Base-by-base conservation (phyloP, 2,797 vertebrate genomes). In the Spinus olivaceus region DNA sequence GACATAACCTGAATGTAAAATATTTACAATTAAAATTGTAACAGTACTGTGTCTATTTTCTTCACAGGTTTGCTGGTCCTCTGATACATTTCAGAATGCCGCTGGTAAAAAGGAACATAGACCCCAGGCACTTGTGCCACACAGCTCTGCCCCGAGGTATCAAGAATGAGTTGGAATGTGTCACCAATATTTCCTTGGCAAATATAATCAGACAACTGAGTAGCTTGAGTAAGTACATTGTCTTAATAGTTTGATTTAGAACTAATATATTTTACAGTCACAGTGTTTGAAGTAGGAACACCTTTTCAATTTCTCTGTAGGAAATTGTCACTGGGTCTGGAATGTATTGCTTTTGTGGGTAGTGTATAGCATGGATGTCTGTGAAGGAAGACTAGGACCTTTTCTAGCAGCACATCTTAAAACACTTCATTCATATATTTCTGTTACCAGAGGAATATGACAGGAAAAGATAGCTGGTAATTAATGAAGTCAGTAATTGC, bases 121-220 rank as follows among this genome's bases (percentile, higher is more conserved):
- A 99, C 95, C 99, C 99, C 71, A 97, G 99, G 98, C 99, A 99
- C 97, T 97, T 99, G 98, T 99, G 99, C 98, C 99, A 99, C 97
- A 99, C 99, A 77, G 99, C 98, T 84, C 98, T 99, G 95, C 99
- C 99, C 66, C 98, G 99, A 95, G 98, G 98, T 94, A 98, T 99
- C 97, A 99, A 99, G 98, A 99, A 99, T 66, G 99, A 99, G 97
- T 93, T 99, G 97, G 99, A 99, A 98, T 99, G 99, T 96, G 99
- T 99, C 95, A 99, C 99, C 92, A 99, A 99, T 97, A 98, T 99
- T 96, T 99, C 99, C 83, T 98, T 99, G 98, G 99, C 99, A 98
- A 99, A 99, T 97, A 99, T 99, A 97, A 99, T 99, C 96, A 98
- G 99, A 94, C 99, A 99, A 93, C 98, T 99, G 96, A 99, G 99